A percentile compares a stretch with the other conserved stretches of the same genome.
phyloP scores from a whole-genome alignment of 2,113 vertebrate species.

The Campylomormyrus tamandua region DNA sequence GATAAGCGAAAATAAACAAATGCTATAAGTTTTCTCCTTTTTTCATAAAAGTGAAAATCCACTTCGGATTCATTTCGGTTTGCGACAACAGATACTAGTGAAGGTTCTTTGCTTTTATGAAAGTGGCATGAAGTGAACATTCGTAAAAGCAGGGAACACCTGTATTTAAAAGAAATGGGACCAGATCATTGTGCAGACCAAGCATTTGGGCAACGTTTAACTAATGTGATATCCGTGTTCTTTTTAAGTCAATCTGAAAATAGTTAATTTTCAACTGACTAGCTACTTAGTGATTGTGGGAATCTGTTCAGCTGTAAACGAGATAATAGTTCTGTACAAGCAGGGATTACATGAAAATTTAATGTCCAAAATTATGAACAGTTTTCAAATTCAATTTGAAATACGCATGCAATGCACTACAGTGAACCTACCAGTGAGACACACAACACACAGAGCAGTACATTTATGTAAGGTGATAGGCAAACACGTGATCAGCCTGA shows the following conservation, averaged over 20 bases:
- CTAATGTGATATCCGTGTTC: not conserved
- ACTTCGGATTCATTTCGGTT: not conserved
- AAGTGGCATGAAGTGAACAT: not conserved
- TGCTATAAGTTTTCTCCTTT: not conserved
- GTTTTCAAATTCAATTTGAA: not conserved
- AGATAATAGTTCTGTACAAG: not conserved
- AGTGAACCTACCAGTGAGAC: not conserved
- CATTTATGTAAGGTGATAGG: not conserved
- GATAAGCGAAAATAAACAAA: no score
- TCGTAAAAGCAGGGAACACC: not conserved
- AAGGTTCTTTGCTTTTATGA: not conserved
- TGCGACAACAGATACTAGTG: not conserved
- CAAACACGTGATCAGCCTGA: not conserved
- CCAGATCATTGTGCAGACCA: not conserved
- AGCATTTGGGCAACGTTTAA: not conserved
- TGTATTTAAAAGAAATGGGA: not conserved
- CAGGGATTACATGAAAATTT: not conserved
- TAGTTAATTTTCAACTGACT: not conserved
- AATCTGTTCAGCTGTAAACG: not conserved
- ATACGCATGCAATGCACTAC: not conserved
- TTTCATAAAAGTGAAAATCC: not conserved
- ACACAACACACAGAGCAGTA: not conserved
- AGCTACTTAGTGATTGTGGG: not conserved
- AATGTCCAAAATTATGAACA: not conserved
- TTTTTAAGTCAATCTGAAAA: not conserved